These are phyloP conservation scores for Craseonycteris thonglongyai DNA, from an alignment of 2,113 vertebrate species.

Conservation along the genomic window DNA sequence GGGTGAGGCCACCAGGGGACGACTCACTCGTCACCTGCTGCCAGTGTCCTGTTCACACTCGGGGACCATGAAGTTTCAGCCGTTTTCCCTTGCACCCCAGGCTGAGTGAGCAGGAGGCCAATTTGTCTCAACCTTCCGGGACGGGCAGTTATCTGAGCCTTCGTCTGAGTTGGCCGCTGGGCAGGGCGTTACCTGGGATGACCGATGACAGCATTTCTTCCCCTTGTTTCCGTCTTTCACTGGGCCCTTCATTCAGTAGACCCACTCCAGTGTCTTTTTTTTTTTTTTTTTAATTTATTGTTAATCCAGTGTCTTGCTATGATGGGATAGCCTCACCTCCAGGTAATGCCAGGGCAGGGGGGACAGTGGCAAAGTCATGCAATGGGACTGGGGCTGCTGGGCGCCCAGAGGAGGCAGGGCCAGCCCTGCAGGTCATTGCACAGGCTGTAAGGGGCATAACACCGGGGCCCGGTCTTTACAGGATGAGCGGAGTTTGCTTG, in stretches of 20 bases:
- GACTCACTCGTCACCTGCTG: conserved; percentile 6
- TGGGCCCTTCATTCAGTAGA: neutral
- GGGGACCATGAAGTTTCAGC: conserved; percentile 38
- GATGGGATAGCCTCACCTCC: neutral
- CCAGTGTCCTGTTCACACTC: neutral
- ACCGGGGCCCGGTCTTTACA: accelerated
- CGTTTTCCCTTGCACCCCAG: neutral
- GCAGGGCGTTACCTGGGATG: too few species aligned
- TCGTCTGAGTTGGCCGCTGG: too few species aligned
- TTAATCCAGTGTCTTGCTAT: too few species aligned
- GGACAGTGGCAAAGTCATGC: neutral
- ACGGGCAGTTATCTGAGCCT: too few species aligned
- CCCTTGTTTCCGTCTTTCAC: neutral
- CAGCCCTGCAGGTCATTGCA: neutral
- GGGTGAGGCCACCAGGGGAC: conserved; percentile 74
- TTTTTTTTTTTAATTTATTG: too few species aligned
- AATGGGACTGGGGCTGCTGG: neutral
- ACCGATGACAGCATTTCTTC: neutral
- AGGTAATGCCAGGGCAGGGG: neutral
- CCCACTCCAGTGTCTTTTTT: neutral
- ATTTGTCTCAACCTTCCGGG: neutral
- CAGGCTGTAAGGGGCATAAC: neutral
- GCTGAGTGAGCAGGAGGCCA: neutral
- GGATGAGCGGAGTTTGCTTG: neutral
- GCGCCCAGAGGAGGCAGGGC: neutral